These are phyloP conservation scores for Coccyzus lansbergi DNA, from an alignment of 2,797 vertebrate species.

Conservation along the genomic window DNA sequence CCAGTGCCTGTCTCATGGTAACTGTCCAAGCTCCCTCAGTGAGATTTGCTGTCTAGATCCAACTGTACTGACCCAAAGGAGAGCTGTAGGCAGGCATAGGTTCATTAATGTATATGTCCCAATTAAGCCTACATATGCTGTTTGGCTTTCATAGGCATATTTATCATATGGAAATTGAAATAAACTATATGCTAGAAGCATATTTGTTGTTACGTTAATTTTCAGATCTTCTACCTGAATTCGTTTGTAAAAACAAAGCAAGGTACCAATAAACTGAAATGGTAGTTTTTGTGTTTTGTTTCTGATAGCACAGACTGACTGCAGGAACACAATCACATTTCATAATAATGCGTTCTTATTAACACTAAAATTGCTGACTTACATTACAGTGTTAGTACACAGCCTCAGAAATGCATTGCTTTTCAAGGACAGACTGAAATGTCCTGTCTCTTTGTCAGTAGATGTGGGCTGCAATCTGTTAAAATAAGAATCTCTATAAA, in stretches of 20 bases:
- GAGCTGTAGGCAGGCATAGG: neutral
- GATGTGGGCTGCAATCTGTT: neutral
- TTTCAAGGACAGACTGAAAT: neutral
- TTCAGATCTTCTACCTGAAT: neutral
- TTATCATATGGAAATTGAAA: neutral
- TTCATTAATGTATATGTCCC: neutral
- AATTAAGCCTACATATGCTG: neutral
- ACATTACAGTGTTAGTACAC: neutral
- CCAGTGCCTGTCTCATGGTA: neutral
- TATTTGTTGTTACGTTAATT: neutral
- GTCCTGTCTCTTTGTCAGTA: neutral
- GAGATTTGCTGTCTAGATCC: neutral
- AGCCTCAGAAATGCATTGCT: neutral
- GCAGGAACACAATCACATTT: neutral
- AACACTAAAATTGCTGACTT: slow-evolving; percentile 4
- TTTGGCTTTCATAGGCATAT: neutral
- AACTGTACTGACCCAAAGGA: neutral
- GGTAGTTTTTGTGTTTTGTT: neutral
- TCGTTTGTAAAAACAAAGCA: neutral
- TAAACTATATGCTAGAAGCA: neutral
- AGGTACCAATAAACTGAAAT: neutral
- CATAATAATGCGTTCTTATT: neutral
- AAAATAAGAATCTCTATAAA: neutral
- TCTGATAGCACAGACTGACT: neutral
- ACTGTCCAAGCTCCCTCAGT: neutral